Evolutionary conservation across 2,888 invertebrate genomes (phyloP).

Genomic region (Lycaena phlaeas): DNA sequence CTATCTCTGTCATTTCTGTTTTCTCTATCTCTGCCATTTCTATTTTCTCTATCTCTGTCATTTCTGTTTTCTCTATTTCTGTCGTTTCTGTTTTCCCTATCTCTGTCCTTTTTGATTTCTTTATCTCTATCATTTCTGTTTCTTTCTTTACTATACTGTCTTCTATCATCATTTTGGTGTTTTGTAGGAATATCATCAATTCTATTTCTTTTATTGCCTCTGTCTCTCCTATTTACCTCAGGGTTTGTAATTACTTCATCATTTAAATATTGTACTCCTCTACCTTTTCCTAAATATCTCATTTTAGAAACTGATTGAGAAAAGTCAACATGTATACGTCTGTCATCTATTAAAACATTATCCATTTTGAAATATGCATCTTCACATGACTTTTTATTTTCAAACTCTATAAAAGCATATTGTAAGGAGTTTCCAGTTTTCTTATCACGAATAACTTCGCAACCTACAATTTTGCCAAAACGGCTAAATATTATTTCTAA

Average conservation of each 20-base stretch:
- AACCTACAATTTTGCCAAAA: constrained; percentile 93
- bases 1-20: constrained; percentile 13
- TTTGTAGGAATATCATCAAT: constrained; percentile 22
- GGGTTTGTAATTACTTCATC: constrained; percentile 36
- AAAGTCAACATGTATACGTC: constrained; percentile 99
- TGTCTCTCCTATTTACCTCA: constrained; percentile 23
- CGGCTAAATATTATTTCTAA: constrained; percentile 97
- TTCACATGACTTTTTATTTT: constrained; percentile 92
- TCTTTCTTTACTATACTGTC: constrained; percentile 23
- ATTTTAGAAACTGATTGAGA: constrained; percentile 98
- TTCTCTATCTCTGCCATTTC: constrained; percentile 13
- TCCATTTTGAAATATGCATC: constrained; percentile 99
- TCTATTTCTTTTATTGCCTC: constrained; percentile 21
- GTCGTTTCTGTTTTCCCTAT: constrained; percentile 35
- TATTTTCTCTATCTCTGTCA: constrained; percentile 17
- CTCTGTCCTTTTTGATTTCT: constrained; percentile 24
- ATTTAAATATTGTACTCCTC: constrained; percentile 77
- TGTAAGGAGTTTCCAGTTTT: constrained; percentile 95
- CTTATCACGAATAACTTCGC: constrained; percentile 96
- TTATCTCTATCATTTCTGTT: constrained; percentile 23
- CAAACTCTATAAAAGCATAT: constrained; percentile 99
- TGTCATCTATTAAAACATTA: constrained; percentile 98
- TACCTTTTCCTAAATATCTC: constrained; percentile 91
- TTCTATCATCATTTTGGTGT: constrained; percentile 30
- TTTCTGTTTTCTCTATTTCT: not conserved